Base-by-base conservation (phyloP, 2,888 invertebrate genomes). In the Cerceris rybyensis region DNA sequence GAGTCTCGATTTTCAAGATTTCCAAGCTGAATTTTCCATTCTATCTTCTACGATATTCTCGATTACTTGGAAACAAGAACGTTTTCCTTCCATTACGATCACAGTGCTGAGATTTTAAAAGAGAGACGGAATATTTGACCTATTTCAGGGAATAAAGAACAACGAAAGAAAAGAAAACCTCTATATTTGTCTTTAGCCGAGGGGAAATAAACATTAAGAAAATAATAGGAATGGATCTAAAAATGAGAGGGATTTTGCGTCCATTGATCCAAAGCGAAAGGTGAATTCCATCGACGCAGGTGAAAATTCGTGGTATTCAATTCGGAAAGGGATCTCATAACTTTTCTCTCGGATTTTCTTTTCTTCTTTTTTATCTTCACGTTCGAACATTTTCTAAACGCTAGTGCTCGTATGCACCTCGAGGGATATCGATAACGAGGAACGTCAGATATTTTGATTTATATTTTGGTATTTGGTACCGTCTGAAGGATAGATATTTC, bases 201-300 rank as follows among this genome's bases (percentile, higher is more conserved):
- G 52, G 58, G 28, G 66, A 67, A 70, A 77, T 76, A 71, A 78
- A 77, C 71, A 71, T 49, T 69, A 78, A 72, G 72, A 79, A 78
- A 72, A 79, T 78, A 78, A 79, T 79, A 65, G 71, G 42, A 49
- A 28, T 50, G 72, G 16, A 78, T 66, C 65, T 17, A 61, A 78
- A 67, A 78, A 68, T 61, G 70, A 41, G 70, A 71, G 68, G 64
- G 64, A 66, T 42, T 72, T 70, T 52, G 59, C 43, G 52, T 77
- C 72, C 77, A 54, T 28, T 46, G 7, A 46, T 7, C 39, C 28
- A 14, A 52, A 70, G 17, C 8, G 52, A 17, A 64, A 57, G n/a
- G 49, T 55, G 55, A 61, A 50, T 28, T 28, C 49, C 73, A 69
- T 55, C 49, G 66, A 17, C 58, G 69, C 73, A 50, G 60, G 64